Evolutionary conservation across 2,797 vertebrate species (phyloP).

Genomic region (Heterohyrax brucei): DNA sequence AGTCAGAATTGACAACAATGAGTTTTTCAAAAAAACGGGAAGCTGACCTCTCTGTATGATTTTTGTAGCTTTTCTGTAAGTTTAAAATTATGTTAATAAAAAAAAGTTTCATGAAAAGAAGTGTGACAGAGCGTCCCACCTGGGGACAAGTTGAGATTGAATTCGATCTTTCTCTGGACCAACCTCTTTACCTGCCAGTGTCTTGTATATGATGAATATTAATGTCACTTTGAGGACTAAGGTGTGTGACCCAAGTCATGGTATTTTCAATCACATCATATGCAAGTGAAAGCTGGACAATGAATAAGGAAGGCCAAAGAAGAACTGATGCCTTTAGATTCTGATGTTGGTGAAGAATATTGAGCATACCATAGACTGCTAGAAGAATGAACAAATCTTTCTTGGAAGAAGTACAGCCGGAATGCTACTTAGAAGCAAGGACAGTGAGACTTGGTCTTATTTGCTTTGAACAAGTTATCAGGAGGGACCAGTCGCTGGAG

Average conservation of each 20-base stretch:
- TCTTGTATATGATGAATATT: background rate
- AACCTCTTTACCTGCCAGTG: background rate
- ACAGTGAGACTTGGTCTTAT: background rate
- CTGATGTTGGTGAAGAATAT: background rate
- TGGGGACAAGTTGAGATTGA: conserved; percentile 38
- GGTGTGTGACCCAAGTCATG: background rate
- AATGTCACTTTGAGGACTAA: background rate
- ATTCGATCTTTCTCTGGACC: background rate
- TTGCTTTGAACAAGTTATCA: background rate
- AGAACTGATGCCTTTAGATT: background rate
- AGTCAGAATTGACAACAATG: no score
- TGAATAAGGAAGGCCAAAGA: background rate
- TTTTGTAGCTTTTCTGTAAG: background rate
- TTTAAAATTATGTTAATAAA: conserved; percentile 41
- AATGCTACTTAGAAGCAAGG: background rate
- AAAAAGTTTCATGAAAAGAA: background rate
- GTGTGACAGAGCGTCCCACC: background rate
- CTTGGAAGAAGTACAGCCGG: background rate
- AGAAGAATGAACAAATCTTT: background rate
- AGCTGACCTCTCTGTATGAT: background rate
- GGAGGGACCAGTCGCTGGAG: background rate
- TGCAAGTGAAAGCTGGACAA: background rate
- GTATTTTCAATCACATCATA: background rate
- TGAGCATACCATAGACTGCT: background rate
- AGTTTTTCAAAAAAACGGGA: no score